Base-by-base conservation (phyloP, 2,888 invertebrate genomes). In the Nemotelus pantherinus region DNA sequence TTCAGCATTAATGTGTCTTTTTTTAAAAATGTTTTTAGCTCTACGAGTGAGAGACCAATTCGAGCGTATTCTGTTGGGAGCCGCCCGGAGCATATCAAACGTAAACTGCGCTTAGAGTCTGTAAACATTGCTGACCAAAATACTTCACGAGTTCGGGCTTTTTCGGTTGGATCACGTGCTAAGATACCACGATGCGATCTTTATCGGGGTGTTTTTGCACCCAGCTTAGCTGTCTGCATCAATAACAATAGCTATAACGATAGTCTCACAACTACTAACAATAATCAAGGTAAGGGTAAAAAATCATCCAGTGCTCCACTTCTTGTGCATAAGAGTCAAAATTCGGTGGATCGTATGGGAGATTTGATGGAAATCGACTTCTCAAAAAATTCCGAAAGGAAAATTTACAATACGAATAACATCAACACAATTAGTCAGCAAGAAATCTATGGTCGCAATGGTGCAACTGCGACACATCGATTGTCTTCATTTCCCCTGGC, bases 11-110 rank as follows among this genome's bases (percentile, higher is more conserved):
- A 53, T 53, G 10, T 53, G 25, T 25, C 1, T 25, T 25, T 25
- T 25, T 68, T 50, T 48, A 2, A 3, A 3, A 48, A 25, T 67
- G 3, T 48, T 77, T 81, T 86, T 63, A 88, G 83, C 76, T 84
- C 82, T 77, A 85, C 81, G 77, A 79, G 76, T 7, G 88, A 86
- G 81, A 88, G 89, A 82, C 94, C 94, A n/a, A 89, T 91, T 74
- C 90, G 95, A 81, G 93, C 95, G 1, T 95, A 95, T 87, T 95
- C 95, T 45, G 93, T 96, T 80, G 96, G 96, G 43, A 95, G 95
- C 76, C 90, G 93, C 81, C 93, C 94, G 2, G 93, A 93, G 81
- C 89, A 90, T 78, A 88, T 88, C 6, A 91, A 89, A 85, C 88
- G 89, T 83, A 88, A 88, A 81, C 88, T 89, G 76, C 86, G 87